Conservation (phyloP, 2,113 vertebrate genomes). For the Corydoras maculifer region DNA sequence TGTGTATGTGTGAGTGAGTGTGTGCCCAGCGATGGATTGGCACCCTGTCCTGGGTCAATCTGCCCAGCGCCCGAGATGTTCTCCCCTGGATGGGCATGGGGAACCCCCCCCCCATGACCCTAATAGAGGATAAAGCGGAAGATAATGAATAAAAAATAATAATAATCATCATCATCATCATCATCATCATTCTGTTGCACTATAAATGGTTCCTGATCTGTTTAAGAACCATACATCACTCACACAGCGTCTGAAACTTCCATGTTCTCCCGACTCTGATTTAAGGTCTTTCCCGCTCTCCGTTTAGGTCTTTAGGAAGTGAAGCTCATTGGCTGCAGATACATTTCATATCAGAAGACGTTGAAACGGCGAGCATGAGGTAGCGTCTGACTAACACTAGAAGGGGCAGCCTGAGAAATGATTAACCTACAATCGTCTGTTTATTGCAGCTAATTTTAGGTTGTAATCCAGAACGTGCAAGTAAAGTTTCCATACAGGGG, state of each 20-base stretch:
- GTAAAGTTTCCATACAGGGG: slow-evolving; percentile 24
- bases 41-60: no score
- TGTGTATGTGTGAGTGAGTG: no score
- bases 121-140: no score
- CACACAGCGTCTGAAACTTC: not conserved
- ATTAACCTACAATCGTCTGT: slow-evolving; percentile 39
- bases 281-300: not conserved
- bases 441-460: slow-evolving; percentile 40
- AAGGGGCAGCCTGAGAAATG: slow-evolving; percentile 28
- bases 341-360: not conserved
- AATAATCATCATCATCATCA: no score
- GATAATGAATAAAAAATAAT: no score
- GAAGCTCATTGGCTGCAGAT: not conserved
- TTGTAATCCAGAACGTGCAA: slow-evolving; percentile 36
- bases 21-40: no score
- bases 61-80: no score
- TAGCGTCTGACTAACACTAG: slow-evolving; percentile 15
- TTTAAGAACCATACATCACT: not conserved
- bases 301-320: no score
- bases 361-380: slow-evolving; percentile 13
- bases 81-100: no score
- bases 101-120: no score
- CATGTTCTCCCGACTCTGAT: not conserved
- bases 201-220: no score
- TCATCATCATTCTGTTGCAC: no score